phyloP scores from a whole-genome alignment of 2,797 vertebrate species.

The Mus caroli region DNA sequence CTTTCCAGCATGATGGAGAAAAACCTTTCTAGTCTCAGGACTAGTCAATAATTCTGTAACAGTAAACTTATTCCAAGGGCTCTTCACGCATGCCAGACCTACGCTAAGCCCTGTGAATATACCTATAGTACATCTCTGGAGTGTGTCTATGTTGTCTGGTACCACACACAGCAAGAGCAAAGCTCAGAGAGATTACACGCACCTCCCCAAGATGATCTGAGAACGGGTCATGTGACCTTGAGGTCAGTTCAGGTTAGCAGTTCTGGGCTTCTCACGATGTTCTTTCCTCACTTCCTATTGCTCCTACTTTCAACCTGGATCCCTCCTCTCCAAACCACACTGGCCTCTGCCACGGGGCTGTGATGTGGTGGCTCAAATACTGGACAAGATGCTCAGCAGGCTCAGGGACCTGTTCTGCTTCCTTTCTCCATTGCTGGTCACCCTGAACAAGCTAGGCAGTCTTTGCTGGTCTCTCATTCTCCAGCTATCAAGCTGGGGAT shows the following conservation, averaged over 20 bases:
- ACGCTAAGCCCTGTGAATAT: not conserved
- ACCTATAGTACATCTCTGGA: not conserved
- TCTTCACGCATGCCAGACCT: not conserved
- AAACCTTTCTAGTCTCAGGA: not conserved
- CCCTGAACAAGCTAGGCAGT: not conserved
- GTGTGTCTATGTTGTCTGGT: not conserved
- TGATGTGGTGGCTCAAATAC: not conserved
- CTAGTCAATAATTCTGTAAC: too few relatives aligned
- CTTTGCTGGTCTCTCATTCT: not conserved
- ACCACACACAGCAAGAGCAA: not conserved
- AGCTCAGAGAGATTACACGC: not conserved
- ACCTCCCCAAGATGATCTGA: not conserved
- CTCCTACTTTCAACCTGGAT: not conserved
- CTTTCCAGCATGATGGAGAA: not conserved
- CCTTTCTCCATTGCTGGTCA: not conserved
- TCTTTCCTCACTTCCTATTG: not conserved
- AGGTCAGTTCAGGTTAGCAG: not conserved
- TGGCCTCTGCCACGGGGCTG: not conserved
- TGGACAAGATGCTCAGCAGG: not conserved
- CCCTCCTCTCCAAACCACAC: rapidly evolving
- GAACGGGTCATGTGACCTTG: not conserved
- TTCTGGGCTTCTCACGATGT: not conserved
- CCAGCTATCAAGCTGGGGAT: not conserved
- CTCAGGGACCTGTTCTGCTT: not conserved
- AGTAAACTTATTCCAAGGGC: not conserved